phyloP scores from a whole-genome alignment of 2,797 vertebrate genomes.

The Miichthys miiuy region DNA sequence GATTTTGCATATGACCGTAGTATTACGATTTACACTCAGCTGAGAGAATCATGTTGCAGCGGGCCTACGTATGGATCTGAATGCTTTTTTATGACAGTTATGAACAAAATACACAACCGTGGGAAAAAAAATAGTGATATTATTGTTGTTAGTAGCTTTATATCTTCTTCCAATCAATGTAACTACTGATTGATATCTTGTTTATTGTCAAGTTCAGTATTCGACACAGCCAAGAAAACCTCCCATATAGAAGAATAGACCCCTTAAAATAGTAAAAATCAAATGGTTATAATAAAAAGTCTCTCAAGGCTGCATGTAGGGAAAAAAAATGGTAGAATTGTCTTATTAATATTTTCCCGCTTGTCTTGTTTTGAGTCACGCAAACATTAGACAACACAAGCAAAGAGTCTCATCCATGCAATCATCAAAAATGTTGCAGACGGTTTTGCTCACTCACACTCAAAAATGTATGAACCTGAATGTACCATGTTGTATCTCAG shows the following conservation, averaged over 20 bases:
- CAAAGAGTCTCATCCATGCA: slow-evolving; percentile 4
- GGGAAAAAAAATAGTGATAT: slow-evolving; percentile 63
- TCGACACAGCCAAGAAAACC: slow-evolving; percentile 45
- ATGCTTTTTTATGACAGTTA: slow-evolving; percentile 46
- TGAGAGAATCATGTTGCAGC: slow-evolving; percentile 45
- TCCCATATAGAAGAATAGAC: slow-evolving; percentile 15
- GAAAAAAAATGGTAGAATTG: slow-evolving; percentile 31
- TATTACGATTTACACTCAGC: slow-evolving; percentile 62
- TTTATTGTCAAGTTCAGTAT: slow-evolving; percentile 68
- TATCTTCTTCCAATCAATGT: slow-evolving; percentile 76
- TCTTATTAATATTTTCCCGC: slow-evolving; percentile 38
- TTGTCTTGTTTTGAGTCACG: slow-evolving; percentile 30
- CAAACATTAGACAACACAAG: slow-evolving; percentile 22
- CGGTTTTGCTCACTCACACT: slow-evolving; percentile 8
- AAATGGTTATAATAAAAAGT: slow-evolving; percentile 20
- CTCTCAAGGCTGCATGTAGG: slow-evolving; percentile 40
- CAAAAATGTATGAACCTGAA: slow-evolving; percentile 19
- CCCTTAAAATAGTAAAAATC: slow-evolving; percentile 39
- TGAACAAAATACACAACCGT: slow-evolving; percentile 57
- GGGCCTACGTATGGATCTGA: slow-evolving; percentile 30
- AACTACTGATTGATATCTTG: slow-evolving; percentile 77
- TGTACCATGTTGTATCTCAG: slow-evolving; percentile 19
- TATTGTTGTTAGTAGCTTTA: slow-evolving; percentile 72
- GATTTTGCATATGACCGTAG: slow-evolving; percentile 59
- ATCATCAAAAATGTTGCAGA: slow-evolving; percentile 5